Evolutionary conservation across 2,888 invertebrate species (phyloP).

Genomic region (Metopia argyrocephala): DNA sequence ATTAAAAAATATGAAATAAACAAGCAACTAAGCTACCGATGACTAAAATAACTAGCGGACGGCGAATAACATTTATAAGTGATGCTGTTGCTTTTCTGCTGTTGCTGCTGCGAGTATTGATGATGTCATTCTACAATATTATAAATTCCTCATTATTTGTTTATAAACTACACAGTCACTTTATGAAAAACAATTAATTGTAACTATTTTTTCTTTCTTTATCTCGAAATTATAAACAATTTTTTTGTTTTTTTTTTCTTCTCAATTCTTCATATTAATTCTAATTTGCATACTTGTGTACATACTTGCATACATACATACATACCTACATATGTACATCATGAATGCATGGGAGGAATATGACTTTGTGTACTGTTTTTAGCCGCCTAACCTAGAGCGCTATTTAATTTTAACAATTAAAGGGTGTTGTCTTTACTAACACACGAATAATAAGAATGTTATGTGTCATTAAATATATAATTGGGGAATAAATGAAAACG

Average conservation of each 20-base stretch:
- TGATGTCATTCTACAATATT: slow-evolving; percentile 53
- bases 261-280: not conserved
- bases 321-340: too few relatives aligned
- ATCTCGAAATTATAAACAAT: slow-evolving; percentile 32
- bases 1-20: too few relatives aligned
- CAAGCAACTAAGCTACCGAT: not conserved
- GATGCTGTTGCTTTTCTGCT: not conserved
- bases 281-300: slow-evolving; percentile 16
- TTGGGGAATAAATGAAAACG: slow-evolving; percentile 13
- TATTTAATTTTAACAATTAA: slow-evolving; percentile 54
- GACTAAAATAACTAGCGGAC: too few relatives aligned
- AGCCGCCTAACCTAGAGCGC: slow-evolving; percentile 27
- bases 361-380: too few relatives aligned
- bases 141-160: slow-evolving; percentile 47
- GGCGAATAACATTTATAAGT: not conserved
- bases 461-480: slow-evolving; percentile 19
- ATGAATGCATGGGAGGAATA: too few relatives aligned
- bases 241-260: not conserved
- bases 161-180: slow-evolving; percentile 15
- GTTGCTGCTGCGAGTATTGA: slow-evolving; percentile 13
- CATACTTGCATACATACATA: not conserved
- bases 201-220: not conserved
- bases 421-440: slow-evolving; percentile 56
- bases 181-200: not conserved
- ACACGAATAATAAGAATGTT: too few relatives aligned